Percentiles rank a stretch among this genome's conserved stretches.
phyloP scores from a whole-genome alignment of 2,113 vertebrate species.

The Platanista minor region DNA sequence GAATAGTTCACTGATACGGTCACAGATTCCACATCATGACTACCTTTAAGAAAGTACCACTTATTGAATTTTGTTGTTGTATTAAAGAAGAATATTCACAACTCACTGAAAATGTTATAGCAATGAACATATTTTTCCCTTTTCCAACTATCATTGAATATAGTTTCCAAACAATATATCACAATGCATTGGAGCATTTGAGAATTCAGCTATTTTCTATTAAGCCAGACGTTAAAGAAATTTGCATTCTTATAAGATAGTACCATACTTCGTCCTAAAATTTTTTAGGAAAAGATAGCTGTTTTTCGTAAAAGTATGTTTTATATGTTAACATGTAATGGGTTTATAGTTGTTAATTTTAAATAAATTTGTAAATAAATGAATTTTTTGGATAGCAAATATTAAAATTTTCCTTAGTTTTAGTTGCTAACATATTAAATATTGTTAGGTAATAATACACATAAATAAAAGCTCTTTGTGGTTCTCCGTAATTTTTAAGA shows the following conservation, averaged over 20 bases:
- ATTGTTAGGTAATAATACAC: background rate
- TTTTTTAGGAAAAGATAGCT: background rate
- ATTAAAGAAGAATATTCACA: background rate
- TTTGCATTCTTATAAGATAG: background rate
- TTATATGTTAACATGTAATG: background rate
- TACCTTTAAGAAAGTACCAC: background rate
- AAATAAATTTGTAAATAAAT: background rate
- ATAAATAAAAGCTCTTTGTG: background rate
- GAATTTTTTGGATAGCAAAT: background rate
- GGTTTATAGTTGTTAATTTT: background rate
- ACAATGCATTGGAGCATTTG: background rate
- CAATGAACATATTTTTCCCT: background rate
- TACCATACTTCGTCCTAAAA: background rate
- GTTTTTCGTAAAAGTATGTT: background rate
- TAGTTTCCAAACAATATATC: background rate
- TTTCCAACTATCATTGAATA: background rate
- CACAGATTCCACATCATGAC: background rate
- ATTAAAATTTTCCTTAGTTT: background rate
- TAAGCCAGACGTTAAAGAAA: background rate
- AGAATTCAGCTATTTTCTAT: background rate
- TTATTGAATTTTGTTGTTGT: background rate
- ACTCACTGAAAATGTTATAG: background rate
- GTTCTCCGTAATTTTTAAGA: background rate
- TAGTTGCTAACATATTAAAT: background rate
- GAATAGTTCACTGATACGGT: background rate